A percentile compares a stretch with the other conserved stretches of the same genome.
These are phyloP conservation scores for Apamea sordens DNA, from an alignment of 2,888 invertebrate genomes.

Conservation along the genomic window DNA sequence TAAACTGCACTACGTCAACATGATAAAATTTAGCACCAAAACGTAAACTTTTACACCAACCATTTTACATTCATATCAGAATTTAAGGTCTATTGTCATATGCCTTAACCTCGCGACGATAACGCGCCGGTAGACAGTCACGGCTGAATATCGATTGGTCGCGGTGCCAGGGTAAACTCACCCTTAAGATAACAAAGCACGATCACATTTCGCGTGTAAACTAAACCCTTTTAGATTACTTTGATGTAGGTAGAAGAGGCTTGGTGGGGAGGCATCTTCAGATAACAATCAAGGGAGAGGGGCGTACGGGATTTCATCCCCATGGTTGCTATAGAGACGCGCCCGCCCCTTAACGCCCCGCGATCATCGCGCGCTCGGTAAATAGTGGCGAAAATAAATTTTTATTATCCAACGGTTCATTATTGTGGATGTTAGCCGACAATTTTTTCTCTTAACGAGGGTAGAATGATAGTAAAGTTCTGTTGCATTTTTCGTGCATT, in stretches of 20 bases:
- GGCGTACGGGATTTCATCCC: slow-evolving; percentile 85
- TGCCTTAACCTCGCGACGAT: slow-evolving; percentile 68
- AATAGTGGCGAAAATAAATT: slow-evolving; percentile 87
- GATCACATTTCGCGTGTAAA: slow-evolving; percentile 71
- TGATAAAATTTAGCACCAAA: slow-evolving; percentile 53
- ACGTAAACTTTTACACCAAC: slow-evolving; percentile 58
- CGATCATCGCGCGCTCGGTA: slow-evolving; percentile 85
- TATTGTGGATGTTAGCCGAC: slow-evolving; percentile 83
- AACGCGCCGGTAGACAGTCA: slow-evolving; percentile 50
- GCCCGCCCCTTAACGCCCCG: slow-evolving; percentile 83
- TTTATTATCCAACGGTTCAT: slow-evolving; percentile 88
- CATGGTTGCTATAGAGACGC: slow-evolving; percentile 85
- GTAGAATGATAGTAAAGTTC: slow-evolving; percentile 49
- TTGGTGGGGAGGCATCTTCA: slow-evolving; percentile 85
- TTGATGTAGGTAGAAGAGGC: slow-evolving; percentile 82
- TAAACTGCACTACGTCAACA: slow-evolving; percentile 44
- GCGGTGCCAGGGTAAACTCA: slow-evolving; percentile 61
- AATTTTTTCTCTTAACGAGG: slow-evolving; percentile 80
- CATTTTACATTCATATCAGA: slow-evolving; percentile 63
- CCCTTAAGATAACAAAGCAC: slow-evolving; percentile 69
- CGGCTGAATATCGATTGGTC: slow-evolving; percentile 78
- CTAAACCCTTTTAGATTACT: slow-evolving; percentile 87
- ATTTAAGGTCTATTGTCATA: slow-evolving; percentile 69
- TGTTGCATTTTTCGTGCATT: slow-evolving; percentile 71
- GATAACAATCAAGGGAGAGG: slow-evolving; percentile 88